Percentiles rank a stretch among this genome's conserved stretches.
Conservation (phyloP, 2,113 vertebrate genomes). For the Anoplopoma fimbria region DNA sequence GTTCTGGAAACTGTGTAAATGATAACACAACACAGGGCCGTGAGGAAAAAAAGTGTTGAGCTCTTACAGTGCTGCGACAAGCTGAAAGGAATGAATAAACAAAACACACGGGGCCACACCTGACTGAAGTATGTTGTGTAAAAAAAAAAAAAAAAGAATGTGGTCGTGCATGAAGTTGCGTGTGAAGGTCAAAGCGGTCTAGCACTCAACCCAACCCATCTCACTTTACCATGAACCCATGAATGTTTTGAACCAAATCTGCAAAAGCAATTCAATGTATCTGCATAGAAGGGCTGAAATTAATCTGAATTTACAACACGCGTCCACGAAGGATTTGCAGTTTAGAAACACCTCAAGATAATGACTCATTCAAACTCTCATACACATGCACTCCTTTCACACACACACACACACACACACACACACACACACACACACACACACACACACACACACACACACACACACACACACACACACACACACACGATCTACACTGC, state of each 20-base stretch:
- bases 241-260: not conserved
- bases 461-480: conserved; percentile 30
- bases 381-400: not conserved
- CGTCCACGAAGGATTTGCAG: conserved; percentile 28
- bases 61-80: not conserved
- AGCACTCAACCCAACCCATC: not conserved
- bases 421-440: conserved; percentile 32
- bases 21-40: not conserved
- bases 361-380: conserved; percentile 55
- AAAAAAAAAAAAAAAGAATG: not conserved
- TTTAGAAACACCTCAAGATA: conserved; percentile 47
- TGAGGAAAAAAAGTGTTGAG: conserved; percentile 7
- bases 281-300: not conserved
- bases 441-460: conserved; percentile 13
- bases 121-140: not conserved
- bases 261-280: not conserved
- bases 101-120: not conserved
- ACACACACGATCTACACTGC: conserved; percentile 74
- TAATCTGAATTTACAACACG: conserved; percentile 10
- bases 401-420: conserved; percentile 12
- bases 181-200: not conserved
- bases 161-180: not conserved
- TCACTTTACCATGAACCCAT: not conserved
- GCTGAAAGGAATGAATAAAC: not conserved
- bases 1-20: conserved; percentile 92